Evolutionary conservation across 2,797 vertebrate species (phyloP), one percentile per base, ranked within the genome.

Genomic region (Gobio occitaniae): DNA sequence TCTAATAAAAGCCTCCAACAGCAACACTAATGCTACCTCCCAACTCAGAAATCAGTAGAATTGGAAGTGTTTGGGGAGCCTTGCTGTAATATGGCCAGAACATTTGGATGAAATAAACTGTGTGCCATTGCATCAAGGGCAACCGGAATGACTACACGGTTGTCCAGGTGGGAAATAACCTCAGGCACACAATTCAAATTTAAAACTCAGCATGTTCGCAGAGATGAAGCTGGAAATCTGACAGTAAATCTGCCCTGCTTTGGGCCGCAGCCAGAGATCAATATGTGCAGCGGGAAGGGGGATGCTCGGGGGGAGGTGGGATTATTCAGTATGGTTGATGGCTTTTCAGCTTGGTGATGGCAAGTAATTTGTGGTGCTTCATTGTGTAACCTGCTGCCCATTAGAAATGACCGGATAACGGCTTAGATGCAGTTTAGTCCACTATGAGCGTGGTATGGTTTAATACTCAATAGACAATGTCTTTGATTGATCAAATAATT

Each of bases 231-330:
- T 85, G 48, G 78, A 61, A 48, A 80, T 80, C 79, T 61, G 82
- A 82, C 88, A 82, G 84, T 86, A 87, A 86, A 89, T 89, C 84
- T 82, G 63, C 38, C 48, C 44, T 66, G 74, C 66, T 89, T 80
- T 86, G 84, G 86, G 63, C 65, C 54, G 41, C 72, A 75, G 78
- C 61, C 71, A 87, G 78, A 86, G 72, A 87, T 88, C 80, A 72
- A 87, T 87, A 85, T 83, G 52, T 72, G 17, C 75, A 41, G 77
- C 6, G 69, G 32, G 76, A 50, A 72, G 78, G 74, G 59, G 78
- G 69, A 61, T 47, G 21, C 76, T 38, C 4, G 7, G 68, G 36
- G 6, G 29, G 16, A 65, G 59, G 15, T 6, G 15, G 84, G 84
- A 71, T 85, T 72, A 86, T 86, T 88, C 65, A 77, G 71, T 47